Evolutionary conservation across 2,888 invertebrate genomes (phyloP).

Genomic region (Smittia sp.): DNA sequence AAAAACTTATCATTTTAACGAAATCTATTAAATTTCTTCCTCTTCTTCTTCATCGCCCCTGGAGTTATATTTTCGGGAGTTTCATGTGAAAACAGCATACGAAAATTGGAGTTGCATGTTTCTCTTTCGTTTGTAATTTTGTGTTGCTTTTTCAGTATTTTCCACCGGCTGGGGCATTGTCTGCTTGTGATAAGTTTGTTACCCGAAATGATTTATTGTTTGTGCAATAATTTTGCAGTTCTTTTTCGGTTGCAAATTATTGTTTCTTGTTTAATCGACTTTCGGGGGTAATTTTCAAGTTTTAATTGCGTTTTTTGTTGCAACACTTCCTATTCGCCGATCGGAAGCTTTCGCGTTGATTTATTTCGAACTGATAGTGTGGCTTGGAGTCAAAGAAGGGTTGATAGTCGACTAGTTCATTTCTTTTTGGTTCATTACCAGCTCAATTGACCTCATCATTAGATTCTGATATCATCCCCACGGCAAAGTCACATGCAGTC

Average conservation of each 20-base stretch:
- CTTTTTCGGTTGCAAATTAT: conserved; percentile 21
- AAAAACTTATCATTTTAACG: conserved; percentile 36
- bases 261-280: conserved; percentile 26
- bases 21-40: conserved; percentile 34
- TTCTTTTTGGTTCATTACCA: no score
- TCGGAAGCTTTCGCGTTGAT: neutral
- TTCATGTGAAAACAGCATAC: conserved; percentile 37
- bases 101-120: conserved; percentile 37
- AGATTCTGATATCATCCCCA: no score
- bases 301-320: conserved; percentile 1
- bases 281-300: conserved; percentile 3
- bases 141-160: conserved; percentile 3
- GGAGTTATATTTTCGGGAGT: conserved; percentile 1
- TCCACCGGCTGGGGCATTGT: conserved; percentile 4
- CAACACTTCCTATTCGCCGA: neutral
- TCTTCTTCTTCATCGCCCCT: neutral
- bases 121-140: conserved; percentile 34
- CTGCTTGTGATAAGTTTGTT: conserved; percentile 38
- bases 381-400: neutral
- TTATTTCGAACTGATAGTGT: neutral
- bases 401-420: no score
- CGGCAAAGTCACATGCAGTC: neutral
- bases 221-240: conserved; percentile 17
- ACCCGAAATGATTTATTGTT: conserved; percentile 36
- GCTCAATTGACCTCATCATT: no score